A percentile compares a stretch with the other conserved stretches of the same genome.
Evolutionary conservation across 1,140 invertebrate genomes (phyloP).

Genomic region (Zophobas atratus): DNA sequence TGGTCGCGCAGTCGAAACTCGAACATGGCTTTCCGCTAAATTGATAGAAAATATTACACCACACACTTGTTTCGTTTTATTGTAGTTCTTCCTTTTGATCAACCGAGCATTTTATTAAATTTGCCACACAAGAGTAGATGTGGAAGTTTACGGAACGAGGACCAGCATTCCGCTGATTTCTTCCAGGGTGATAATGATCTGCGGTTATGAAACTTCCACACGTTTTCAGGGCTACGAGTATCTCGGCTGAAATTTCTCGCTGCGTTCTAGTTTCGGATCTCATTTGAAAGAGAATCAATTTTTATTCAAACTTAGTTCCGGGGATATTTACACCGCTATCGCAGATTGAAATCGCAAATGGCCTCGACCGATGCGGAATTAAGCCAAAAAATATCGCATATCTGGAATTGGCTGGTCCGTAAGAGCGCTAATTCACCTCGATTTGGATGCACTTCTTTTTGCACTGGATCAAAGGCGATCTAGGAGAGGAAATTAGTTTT

Average conservation of each 20-base stretch:
- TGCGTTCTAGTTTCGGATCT: conserved; percentile 18
- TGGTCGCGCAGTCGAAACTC: conserved; percentile 25
- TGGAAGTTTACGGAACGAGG: too few species aligned
- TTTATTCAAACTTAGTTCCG: conserved; percentile 17
- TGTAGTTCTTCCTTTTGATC: conserved; percentile 1
- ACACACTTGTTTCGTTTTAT: conserved; percentile 34
- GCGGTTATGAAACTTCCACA: neutral
- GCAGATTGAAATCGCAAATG: conserved; percentile 40
- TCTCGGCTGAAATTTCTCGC: conserved; percentile 11
- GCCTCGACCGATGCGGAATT: conserved; percentile 19
- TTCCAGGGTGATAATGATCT: too few species aligned
- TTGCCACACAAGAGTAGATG: neutral
- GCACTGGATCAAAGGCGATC: neutral
- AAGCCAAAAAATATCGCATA: conserved; percentile 7
- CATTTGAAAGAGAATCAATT: conserved; percentile 36
- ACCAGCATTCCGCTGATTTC: too few species aligned
- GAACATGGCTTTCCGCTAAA: conserved; percentile 40
- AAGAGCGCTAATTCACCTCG: neutral
- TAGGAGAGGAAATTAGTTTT: neutral
- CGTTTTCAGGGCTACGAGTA: neutral
- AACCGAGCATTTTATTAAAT: conserved; percentile 10
- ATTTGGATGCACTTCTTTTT: conserved; percentile 10
- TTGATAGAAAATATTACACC: conserved; percentile 33
- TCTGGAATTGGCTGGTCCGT: conserved; percentile 7
- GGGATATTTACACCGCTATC: conserved; percentile 40